Conservation (phyloP, 2,888 invertebrate species). For the Dryobota labecula region DNA sequence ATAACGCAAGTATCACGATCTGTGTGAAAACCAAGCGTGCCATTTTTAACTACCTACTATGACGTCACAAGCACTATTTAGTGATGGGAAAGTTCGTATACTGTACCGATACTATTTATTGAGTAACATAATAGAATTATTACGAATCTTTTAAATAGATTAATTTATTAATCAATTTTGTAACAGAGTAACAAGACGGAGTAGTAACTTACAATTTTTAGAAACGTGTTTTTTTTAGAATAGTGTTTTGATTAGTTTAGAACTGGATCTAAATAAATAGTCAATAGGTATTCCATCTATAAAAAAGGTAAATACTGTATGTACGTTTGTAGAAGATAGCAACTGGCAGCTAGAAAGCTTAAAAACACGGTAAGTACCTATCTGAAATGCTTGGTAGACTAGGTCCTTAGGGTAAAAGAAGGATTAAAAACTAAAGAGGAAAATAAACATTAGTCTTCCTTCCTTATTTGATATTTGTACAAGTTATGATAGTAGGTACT, state of each 20-base stretch:
- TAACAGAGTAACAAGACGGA: too few relatives aligned
- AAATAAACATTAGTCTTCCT: not conserved
- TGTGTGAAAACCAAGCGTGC: too few relatives aligned
- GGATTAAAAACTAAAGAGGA: not conserved
- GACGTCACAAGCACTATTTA: too few relatives aligned
- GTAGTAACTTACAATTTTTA: too few relatives aligned
- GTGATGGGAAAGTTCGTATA: too few relatives aligned
- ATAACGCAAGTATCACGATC: too few relatives aligned
- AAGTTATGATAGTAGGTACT: not conserved
- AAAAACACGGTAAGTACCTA: not conserved
- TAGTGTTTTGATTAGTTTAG: not conserved
- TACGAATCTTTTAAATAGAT: too few relatives aligned
- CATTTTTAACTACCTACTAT: too few relatives aligned
- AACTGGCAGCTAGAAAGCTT: not conserved
- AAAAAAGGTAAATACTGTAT: not conserved
- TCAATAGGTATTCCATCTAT: not conserved
- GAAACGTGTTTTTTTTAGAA: too few relatives aligned
- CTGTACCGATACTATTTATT: too few relatives aligned
- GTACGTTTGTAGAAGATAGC: not conserved
- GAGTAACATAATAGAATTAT: too few relatives aligned
- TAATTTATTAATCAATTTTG: too few relatives aligned
- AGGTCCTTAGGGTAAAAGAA: not conserved
- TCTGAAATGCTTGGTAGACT: not conserved
- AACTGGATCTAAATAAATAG: not conserved
- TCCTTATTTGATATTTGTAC: constrained; percentile 1